phyloP scores from a whole-genome alignment of 2,797 vertebrate genomes.

The Austrolebias charrua region DNA sequence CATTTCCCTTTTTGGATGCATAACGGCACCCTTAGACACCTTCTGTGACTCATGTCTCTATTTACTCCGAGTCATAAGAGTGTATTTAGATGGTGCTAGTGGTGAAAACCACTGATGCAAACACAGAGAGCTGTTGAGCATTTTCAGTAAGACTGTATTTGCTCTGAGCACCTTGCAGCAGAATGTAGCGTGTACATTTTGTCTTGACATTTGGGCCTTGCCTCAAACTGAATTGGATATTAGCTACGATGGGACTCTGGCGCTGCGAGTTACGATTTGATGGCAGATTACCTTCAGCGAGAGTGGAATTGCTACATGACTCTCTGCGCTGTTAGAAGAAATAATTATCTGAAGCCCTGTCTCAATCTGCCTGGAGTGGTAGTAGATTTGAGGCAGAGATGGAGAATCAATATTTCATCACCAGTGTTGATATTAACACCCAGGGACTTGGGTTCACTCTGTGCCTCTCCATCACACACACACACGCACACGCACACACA shows the following conservation, averaged over 20 bases:
- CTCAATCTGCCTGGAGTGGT: constrained; percentile 43
- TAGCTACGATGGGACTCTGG: background rate
- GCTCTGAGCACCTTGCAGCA: background rate
- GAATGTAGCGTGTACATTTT: background rate
- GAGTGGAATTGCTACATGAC: constrained; percentile 14
- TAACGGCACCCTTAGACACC: constrained; percentile 11
- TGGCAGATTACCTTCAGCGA: constrained; percentile 21
- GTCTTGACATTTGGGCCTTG: background rate
- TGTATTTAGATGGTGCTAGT: constrained; percentile 17
- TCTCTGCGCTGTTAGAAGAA: constrained; percentile 31
- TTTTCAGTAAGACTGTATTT: background rate
- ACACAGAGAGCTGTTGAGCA: constrained; percentile 12
- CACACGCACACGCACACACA: no score
- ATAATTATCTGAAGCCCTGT: constrained; percentile 34
- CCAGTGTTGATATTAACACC: constrained; percentile 41
- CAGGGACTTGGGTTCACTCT: constrained; percentile 24
- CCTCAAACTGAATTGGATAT: background rate
- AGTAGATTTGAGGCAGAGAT: constrained; percentile 26
- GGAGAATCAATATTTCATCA: constrained; percentile 70
- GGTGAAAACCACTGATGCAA: constrained; percentile 12
- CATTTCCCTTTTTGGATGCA: constrained; percentile 20
- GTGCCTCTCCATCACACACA: background rate
- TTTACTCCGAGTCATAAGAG: constrained; percentile 34
- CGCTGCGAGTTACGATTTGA: constrained; percentile 8
- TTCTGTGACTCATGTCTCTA: constrained; percentile 38